Evolutionary conservation across 2,113 vertebrate species (phyloP).

Genomic region (Ctenodactylus gundi): DNA sequence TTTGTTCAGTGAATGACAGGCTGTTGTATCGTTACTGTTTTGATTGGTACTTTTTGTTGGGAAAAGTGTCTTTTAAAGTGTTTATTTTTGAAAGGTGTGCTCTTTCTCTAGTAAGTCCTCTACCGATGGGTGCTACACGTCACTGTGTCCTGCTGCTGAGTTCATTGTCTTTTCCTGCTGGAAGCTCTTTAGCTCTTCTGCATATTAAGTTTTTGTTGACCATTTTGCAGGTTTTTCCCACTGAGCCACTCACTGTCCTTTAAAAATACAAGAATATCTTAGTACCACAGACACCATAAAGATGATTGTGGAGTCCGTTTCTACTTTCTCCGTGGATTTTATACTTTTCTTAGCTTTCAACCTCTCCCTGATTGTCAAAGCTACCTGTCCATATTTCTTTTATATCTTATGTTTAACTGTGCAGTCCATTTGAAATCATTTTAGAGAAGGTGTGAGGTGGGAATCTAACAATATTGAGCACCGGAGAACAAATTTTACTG

Average conservation of each 20-base stretch:
- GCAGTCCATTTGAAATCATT: not conserved
- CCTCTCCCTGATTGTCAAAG: not conserved
- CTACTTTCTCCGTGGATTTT: not conserved
- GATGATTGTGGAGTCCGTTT: not conserved
- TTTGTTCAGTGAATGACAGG: not conserved
- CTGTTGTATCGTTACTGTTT: not conserved
- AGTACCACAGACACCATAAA: not conserved
- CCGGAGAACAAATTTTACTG: not conserved
- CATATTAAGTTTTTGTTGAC: not conserved
- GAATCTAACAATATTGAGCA: not conserved
- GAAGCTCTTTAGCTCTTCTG: not conserved
- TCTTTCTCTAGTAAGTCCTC: not conserved
- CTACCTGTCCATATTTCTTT: not conserved
- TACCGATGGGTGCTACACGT: not conserved
- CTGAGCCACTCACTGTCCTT: not conserved
- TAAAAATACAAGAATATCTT: not conserved
- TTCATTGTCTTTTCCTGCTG: not conserved
- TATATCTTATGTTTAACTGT: not conserved
- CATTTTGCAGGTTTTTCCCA: not conserved
- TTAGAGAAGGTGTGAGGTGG: not conserved
- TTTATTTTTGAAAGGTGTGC: not conserved
- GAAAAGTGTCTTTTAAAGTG: not conserved
- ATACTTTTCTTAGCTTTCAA: not conserved
- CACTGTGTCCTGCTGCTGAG: not conserved
- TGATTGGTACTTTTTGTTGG: not conserved